A percentile compares a stretch with the other conserved stretches of the same genome.
Conservation (phyloP, 2,888 invertebrate genomes). For the Oxystoma pomonae region DNA sequence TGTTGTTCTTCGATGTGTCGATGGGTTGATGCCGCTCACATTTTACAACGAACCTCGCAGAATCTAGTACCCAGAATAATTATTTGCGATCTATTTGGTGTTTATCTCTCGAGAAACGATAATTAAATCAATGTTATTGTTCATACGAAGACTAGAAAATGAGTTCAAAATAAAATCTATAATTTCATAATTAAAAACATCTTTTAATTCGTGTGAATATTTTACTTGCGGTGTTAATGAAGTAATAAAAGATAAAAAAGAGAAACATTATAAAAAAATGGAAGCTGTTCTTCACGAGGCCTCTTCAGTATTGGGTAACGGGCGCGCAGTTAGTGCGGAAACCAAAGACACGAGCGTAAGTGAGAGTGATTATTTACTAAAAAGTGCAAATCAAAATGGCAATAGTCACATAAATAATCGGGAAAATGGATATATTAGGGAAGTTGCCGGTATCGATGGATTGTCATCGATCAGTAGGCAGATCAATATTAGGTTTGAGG, state of each 20-base stretch:
- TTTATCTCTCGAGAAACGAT: too few relatives aligned
- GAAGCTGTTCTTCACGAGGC: conserved; percentile 36
- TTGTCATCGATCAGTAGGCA: conserved; percentile 30
- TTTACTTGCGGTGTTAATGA: too few relatives aligned
- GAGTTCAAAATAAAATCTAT: too few relatives aligned
- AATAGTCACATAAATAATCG: not conserved
- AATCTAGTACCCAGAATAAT: not conserved
- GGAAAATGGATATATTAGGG: conserved; percentile 9
- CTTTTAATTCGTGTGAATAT: too few relatives aligned
- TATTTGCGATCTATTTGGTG: not conserved
- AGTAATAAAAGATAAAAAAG: too few relatives aligned
- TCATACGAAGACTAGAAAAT: too few relatives aligned
- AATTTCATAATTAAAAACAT: too few relatives aligned
- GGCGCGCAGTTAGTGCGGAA: conserved; percentile 13
- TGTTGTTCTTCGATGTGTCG: not conserved
- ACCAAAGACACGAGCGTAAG: not conserved
- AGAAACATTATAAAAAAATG: conserved; percentile 29
- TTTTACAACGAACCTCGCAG: not conserved
- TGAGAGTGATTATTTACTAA: not conserved
- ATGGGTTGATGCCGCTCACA: not conserved
- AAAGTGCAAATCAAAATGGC: not conserved
- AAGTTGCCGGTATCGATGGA: conserved; percentile 31
- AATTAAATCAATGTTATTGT: too few relatives aligned
- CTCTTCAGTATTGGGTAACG: conserved; percentile 23
- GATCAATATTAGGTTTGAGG: conserved; percentile 69